Base-by-base conservation (phyloP, 2,797 vertebrate species). In the Aldrovandia affinis region DNA sequence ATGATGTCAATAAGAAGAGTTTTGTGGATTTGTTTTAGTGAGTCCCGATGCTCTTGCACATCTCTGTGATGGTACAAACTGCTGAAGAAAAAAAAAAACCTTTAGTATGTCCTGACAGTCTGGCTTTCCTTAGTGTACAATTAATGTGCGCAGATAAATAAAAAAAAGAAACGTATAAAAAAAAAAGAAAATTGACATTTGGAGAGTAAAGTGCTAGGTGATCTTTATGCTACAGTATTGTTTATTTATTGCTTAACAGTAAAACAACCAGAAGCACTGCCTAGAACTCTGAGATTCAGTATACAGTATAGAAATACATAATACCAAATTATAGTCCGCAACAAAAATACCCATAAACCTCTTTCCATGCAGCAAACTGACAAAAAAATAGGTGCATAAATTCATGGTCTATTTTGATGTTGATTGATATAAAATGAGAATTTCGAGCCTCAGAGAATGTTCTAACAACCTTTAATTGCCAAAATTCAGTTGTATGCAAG, bases 141-240 rank as follows among this genome's bases (percentile, higher is more conserved):
- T 25, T 75, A 80, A 78, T 52, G 80, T 82, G 80, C 70, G 57
- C 57, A 61, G 42, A 22, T 22, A 9, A 75, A 77, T 59, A 25
- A n/a, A 57, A 81, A 70, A 44, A 65, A 52, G n/a, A n/a, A n/a
- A n/a, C n/a, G n/a, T n/a, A n/a, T n/a, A 42, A 84, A 61, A 73
- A 73, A 77, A 85, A 57, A 25, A 77, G 61, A 81, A 59, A 63
- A n/a, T 47, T 20, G 57, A 59, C 47, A 55, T 15, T 55, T 83
- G 25, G 8, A 36, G 28, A 85, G 57, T 85, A 85, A 85, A 85
- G 84, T 85, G 84, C 84, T 78, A 81, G 39, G 83, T 85, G 80
- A 82, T 85, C 54, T 81, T 81, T 82, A 85, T 47, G 70, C 65
- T 85, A 81, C 57, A 81, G 36, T 50, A 57, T 81, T 81, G 25